Evolutionary conservation across 2,113 vertebrate species (phyloP), one percentile per base, ranked within the genome.

Genomic region (Phaethornis superciliosus): DNA sequence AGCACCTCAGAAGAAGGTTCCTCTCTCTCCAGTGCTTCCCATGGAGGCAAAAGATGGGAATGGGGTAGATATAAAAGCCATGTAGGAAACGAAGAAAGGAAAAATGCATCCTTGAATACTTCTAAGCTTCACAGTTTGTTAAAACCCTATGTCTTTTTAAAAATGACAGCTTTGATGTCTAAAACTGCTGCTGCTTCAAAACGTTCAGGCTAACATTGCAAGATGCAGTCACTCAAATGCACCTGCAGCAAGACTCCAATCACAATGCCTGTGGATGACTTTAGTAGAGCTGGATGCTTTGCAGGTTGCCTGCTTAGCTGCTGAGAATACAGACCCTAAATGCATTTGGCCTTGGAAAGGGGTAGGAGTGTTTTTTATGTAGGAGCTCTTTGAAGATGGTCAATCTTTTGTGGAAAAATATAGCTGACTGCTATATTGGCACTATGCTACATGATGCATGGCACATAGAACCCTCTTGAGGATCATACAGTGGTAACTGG

Each of bases 171-270:
- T 83, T 65, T 85, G 70, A 35, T 27, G 11, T 17, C 40, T 23
- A 60, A 18, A 88, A 11, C 46, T 46, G 6, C 23, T 88, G 5
- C 59, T 60, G 56, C 46, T 71, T 27, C 28, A 32, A 15, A 76
- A 49, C 5, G 7, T 56, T 56, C 28, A 44, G 40, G 27, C 40
- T 62, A 55, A 28, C 9, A 3, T 8, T 24, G 32, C 68, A 71
- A 46, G 64, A 20, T 3, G 12, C 16, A 23, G 4, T 18, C 1
- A 0, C 37, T 58, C 37, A 56, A 49, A 35, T 0, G 2, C 15
- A 10, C 32, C 20, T 74, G 24, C 54, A 68, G 54, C 24, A 46
- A 68, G 5, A 28, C 9, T 56, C 20, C 46, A 10, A 22, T 19
- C 33, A 23, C 33, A 44, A 18, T 28, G 47, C 7, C 32, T 51